Base-by-base conservation (phyloP, 2,888 invertebrate species). In the Busseola fusca region DNA sequence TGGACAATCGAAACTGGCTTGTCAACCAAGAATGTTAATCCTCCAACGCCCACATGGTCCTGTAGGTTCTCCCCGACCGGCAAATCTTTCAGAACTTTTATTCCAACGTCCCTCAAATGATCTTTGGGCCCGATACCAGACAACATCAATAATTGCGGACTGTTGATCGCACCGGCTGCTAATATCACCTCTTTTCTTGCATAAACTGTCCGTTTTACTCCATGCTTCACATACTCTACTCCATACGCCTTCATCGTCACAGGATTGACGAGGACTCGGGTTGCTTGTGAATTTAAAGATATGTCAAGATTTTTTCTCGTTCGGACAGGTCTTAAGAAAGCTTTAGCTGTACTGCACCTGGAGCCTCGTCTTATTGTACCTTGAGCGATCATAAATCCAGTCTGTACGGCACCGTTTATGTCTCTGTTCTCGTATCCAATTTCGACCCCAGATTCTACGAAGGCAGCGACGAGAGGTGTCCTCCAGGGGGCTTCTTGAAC, bases 101-200 rank as follows among this genome's bases (percentile, higher is more conserved):
- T 97, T 6, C 97, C 97, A 0, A 97, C 94, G 60, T 97, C 95
- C 76, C 94, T 92, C 18, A 98, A 93, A 84, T 98, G 98, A 21
- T 97, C 93, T 68, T 96, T 95, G 0, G 98, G 98, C 0, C 98
- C 98, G 66, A 98, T 96, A 0, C 99, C 99, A 0, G 98, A 98
- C 0, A 99, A 92, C 98, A 99, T 98, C 75, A 99, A 93, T 66
- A 99, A 93, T 89, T 99, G 99, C 0, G 99, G 98, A 18, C 98
- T 97, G 89, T 99, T 99, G 42, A 99, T 98, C 0, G 99, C 97
- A 0, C 99, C 99, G 0, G 98, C 98, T 18, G 98, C 97, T 54
- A 99, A 89, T 63, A 99, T 98, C 0, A 99, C 97, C 91, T 98
- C 98, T 86, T 98, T 98, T 67, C 96, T 96, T 0, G 98, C 98